phyloP scores from a whole-genome alignment of 2,888 invertebrate genomes.

The Apodemia mormo region DNA sequence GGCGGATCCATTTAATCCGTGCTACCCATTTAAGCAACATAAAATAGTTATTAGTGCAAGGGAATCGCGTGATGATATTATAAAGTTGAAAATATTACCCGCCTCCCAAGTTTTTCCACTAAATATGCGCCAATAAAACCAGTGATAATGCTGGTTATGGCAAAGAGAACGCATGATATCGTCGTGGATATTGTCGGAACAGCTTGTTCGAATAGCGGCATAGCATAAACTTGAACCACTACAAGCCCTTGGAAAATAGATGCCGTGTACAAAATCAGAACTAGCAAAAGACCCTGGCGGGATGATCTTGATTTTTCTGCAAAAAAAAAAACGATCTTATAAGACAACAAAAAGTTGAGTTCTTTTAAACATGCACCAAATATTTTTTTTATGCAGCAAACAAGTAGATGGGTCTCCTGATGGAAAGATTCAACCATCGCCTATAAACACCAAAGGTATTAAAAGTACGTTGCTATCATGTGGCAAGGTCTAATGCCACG shows the following conservation, averaged over 20 bases:
- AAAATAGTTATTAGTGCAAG: too few relatives aligned
- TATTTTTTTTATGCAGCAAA: too few relatives aligned
- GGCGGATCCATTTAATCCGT: too few relatives aligned
- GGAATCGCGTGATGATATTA: too few relatives aligned
- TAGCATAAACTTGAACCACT: constrained; percentile 63
- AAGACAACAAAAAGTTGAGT: not conserved
- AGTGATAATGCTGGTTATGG: constrained; percentile 46
- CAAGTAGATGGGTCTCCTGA: too few relatives aligned
- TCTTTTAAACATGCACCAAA: too few relatives aligned
- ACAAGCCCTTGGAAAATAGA: constrained; percentile 63
- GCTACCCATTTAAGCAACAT: too few relatives aligned
- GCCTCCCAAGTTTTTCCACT: constrained; percentile 56
- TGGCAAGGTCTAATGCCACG: too few relatives aligned
- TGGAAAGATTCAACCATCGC: too few relatives aligned
- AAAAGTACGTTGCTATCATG: too few relatives aligned
- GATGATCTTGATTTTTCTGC: constrained; percentile 59
- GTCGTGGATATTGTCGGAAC: constrained; percentile 57
- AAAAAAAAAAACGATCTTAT: constrained; percentile 30
- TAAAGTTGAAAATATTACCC: constrained; percentile 45
- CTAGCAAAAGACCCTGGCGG: constrained; percentile 49
- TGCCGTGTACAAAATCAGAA: constrained; percentile 46
- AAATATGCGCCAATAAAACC: constrained; percentile 56
- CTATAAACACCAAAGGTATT: too few relatives aligned
- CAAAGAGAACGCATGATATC: constrained; percentile 54
- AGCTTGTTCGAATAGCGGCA: constrained; percentile 58